phyloP scores from a whole-genome alignment of 2,797 vertebrate species.

The Tenualosa ilisha region DNA sequence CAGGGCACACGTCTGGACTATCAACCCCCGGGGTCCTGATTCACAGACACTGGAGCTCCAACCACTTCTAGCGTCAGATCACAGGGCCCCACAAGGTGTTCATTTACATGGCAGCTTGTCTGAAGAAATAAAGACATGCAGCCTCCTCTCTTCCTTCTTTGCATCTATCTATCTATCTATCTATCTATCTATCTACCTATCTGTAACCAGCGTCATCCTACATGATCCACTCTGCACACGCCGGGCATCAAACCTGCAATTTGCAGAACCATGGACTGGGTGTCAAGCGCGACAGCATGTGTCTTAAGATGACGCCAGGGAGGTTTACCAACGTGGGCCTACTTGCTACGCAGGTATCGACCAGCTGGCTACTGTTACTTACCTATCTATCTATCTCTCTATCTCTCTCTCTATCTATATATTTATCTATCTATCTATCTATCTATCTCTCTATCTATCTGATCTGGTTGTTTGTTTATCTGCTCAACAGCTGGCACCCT shows the following conservation, averaged over 20 bases:
- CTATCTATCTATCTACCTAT: not conserved
- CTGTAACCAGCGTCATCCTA: no score
- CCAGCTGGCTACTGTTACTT: no score
- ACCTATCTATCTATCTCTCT: not conserved
- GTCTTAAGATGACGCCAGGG: no score
- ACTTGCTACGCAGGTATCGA: no score
- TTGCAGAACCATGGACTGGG: no score
- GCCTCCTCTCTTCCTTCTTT: not conserved
- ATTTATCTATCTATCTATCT: not conserved
- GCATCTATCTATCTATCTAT: not conserved
- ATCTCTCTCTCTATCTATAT: not conserved
- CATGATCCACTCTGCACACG: no score
- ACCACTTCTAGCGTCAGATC: not conserved
- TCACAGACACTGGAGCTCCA: not conserved
- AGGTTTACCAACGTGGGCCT: no score
- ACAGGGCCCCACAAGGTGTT: not conserved
- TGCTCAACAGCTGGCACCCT: not conserved
- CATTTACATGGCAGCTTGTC: not conserved
- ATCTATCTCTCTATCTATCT: not conserved
- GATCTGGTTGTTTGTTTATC: conserved; percentile 5
- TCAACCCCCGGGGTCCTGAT: not conserved
- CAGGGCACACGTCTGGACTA: not conserved
- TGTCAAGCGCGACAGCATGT: no score
- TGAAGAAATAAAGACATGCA: not conserved
- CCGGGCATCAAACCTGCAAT: no score